A percentile compares a stretch with the other conserved stretches of the same genome.
Evolutionary conservation across 1,140 invertebrate species (phyloP).

Genomic region (Drosophila kurseongensis): DNA sequence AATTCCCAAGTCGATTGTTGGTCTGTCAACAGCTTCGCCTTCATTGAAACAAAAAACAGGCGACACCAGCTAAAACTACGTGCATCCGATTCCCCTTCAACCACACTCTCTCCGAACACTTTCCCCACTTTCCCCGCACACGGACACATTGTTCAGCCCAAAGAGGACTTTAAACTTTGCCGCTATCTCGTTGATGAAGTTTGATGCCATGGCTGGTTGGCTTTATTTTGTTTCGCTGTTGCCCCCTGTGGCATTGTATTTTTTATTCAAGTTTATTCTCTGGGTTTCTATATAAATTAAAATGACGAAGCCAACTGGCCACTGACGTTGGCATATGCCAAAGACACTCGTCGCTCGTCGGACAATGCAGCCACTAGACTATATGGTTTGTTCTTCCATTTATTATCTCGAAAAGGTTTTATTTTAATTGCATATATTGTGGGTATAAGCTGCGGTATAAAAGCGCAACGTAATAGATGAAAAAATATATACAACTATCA

Average conservation of each 20-base stretch:
- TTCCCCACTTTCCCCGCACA: slow-evolving; percentile 14
- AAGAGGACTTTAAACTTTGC: slow-evolving; percentile 70
- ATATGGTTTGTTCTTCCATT: slow-evolving; percentile 12
- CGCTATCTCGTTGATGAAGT: slow-evolving; percentile 78
- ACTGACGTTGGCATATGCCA: slow-evolving; percentile 65
- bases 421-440: slow-evolving; percentile 1
- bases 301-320: slow-evolving; percentile 48
- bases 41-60: slow-evolving; percentile 78
- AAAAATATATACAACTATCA: too few species aligned
- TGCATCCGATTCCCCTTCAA: slow-evolving; percentile 37
- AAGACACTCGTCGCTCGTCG: slow-evolving; percentile 23
- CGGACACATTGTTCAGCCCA: slow-evolving; percentile 45
- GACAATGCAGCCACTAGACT: slow-evolving; percentile 54
- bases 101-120: slow-evolving; percentile 19
- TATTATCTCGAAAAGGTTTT: background rate
- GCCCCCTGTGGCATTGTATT: slow-evolving; percentile 46
- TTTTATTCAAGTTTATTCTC: slow-evolving; percentile 16
- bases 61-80: slow-evolving; percentile 57
- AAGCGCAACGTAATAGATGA: too few species aligned
- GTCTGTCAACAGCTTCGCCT: slow-evolving; percentile 77
- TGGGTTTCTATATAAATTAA: slow-evolving; percentile 59
- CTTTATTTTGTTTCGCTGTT: slow-evolving; percentile 46
- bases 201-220: slow-evolving; percentile 72
- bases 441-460: background rate
- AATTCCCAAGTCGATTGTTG: slow-evolving; percentile 83